Percentiles rank a stretch among this genome's conserved stretches.
These are phyloP conservation scores for Brachionus rotundiformis DNA, from an alignment of 1,140 invertebrate species.

Conservation along the genomic window DNA sequence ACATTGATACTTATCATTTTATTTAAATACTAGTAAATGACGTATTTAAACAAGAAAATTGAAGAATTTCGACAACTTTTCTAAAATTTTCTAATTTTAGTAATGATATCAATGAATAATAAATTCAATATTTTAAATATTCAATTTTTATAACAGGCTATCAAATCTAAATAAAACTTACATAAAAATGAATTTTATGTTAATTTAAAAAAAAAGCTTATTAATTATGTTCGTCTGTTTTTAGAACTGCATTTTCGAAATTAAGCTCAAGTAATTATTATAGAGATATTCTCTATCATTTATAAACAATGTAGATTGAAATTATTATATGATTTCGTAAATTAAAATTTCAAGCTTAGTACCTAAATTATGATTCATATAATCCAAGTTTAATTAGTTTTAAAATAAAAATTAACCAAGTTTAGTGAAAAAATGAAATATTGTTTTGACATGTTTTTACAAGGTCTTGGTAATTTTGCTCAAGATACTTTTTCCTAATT, in stretches of 20 bases:
- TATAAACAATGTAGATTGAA: not conserved
- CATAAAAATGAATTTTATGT: not conserved
- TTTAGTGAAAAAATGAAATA: too few species aligned
- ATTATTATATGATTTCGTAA: not conserved
- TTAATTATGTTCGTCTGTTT: conserved; percentile 8
- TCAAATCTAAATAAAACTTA: not conserved
- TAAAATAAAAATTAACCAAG: too few species aligned
- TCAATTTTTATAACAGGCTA: not conserved
- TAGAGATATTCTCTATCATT: not conserved
- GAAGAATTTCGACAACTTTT: too few species aligned
- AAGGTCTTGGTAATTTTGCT: too few species aligned
- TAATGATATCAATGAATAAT: not conserved
- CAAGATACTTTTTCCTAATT: too few species aligned
- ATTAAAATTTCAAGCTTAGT: not conserved
- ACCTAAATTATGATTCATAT: not conserved
- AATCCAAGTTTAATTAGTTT: not conserved
- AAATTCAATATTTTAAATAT: not conserved
- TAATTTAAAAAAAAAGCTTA: not conserved
- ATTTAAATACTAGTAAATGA: too few species aligned
- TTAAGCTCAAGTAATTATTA: not conserved
- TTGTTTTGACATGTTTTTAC: too few species aligned
- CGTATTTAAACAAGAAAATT: too few species aligned
- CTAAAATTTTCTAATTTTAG: not conserved
- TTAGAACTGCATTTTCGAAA: not conserved
- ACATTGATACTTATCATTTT: too few species aligned